These are phyloP conservation scores for Rhinophrynus dorsalis DNA, from an alignment of 2,797 vertebrate species.

Conservation along the genomic window DNA sequence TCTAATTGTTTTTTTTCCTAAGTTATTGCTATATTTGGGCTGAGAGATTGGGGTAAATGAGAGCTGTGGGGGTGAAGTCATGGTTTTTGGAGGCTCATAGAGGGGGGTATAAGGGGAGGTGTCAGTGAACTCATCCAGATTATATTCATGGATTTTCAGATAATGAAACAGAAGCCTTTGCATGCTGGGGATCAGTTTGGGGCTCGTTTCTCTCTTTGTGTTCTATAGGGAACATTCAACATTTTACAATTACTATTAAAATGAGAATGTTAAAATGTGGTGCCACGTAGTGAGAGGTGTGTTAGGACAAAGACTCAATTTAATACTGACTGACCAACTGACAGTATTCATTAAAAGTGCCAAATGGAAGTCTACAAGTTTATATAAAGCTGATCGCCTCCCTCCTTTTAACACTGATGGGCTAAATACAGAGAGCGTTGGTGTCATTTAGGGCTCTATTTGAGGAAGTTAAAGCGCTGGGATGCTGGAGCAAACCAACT, in stretches of 20 bases:
- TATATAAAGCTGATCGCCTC: conserved; percentile 19
- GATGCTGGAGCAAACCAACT: no score
- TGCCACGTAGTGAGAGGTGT: conserved; percentile 55
- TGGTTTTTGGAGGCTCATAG: conserved; percentile 31
- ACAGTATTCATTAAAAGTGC: conserved; percentile 50
- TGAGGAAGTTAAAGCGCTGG: no score
- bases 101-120: conserved; percentile 45
- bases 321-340: conserved; percentile 53
- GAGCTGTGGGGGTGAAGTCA: conserved; percentile 37
- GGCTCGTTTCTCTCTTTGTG: not conserved
- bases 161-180: conserved; percentile 7
- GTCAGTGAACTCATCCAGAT: conserved; percentile 23
- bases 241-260: conserved; percentile 34
- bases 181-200: conserved; percentile 7
- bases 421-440: conserved; percentile 26
- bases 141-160: conserved; percentile 15
- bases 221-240: conserved; percentile 1
- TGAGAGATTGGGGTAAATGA: conserved; percentile 23
- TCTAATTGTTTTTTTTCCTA: not conserved
- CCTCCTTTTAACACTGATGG: conserved; percentile 37
- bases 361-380: conserved; percentile 42
- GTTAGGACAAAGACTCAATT: conserved; percentile 59
- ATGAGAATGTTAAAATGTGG: conserved; percentile 52
- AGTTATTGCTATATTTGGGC: not conserved
- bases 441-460: conserved; percentile 28